A percentile compares a stretch with the other conserved stretches of the same genome.
These are phyloP conservation scores for Antechinus stuartii DNA, from an alignment of 2,113 vertebrate species.

Conservation along the genomic window DNA sequence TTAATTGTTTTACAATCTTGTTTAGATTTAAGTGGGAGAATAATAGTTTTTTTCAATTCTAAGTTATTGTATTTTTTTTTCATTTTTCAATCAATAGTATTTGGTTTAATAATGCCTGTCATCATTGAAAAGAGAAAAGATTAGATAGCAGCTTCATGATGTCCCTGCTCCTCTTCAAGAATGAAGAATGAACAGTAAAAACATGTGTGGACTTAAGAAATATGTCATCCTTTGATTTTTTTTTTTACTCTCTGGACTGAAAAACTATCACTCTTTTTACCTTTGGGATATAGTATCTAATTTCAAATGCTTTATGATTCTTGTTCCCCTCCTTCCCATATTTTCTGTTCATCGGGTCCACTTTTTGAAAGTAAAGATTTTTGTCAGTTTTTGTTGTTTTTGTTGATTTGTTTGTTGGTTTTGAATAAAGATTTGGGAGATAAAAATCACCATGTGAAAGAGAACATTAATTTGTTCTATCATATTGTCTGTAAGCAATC, in stretches of 20 bases:
- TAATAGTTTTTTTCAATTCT: too few relatives aligned
- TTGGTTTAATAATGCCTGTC: too few relatives aligned
- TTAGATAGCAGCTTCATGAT: too few relatives aligned
- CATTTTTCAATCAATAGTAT: too few relatives aligned
- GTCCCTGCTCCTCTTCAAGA: too few relatives aligned
- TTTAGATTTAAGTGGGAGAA: too few relatives aligned
- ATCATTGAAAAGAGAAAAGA: too few relatives aligned
- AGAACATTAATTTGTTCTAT: conserved; percentile 55
- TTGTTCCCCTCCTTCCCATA: not conserved
- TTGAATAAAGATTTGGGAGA: not conserved
- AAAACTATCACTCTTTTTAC: not conserved
- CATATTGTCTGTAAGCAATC: conserved; percentile 6
- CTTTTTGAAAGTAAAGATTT: conserved; percentile 47
- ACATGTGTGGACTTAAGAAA: too few relatives aligned
- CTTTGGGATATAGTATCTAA: not conserved
- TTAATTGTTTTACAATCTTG: too few relatives aligned
- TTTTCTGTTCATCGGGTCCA: not conserved
- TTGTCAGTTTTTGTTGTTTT: conserved; percentile 18
- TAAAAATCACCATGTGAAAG: conserved; percentile 74
- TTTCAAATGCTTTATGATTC: not conserved
- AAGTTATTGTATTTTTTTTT: too few relatives aligned
- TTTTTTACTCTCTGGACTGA: conserved; percentile 11
- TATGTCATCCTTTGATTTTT: too few relatives aligned
- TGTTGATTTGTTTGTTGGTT: not conserved
- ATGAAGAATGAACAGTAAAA: too few relatives aligned